Conservation (phyloP, 2,888 invertebrate genomes). For the Apamea anceps region DNA sequence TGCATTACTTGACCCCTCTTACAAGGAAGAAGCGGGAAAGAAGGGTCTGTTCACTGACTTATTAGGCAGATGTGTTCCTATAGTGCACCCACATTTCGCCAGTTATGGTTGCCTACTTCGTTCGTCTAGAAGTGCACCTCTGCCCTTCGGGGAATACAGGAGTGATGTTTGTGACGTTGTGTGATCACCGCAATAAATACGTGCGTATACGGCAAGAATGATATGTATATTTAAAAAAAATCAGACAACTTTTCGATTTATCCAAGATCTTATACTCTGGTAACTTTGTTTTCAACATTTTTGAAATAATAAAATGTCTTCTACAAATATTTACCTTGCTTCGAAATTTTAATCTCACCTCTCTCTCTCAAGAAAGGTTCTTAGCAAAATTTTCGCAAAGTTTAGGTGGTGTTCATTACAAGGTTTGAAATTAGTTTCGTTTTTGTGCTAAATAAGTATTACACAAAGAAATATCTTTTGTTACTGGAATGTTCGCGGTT, state of each 20-base stretch:
- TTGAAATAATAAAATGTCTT: conserved; percentile 9
- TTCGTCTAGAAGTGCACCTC: neutral
- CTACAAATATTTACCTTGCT: conserved; percentile 10
- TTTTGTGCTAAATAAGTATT: conserved; percentile 9
- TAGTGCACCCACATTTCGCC: too few species aligned
- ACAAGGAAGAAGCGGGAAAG: neutral
- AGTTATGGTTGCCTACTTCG: too few species aligned
- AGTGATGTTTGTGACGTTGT: neutral
- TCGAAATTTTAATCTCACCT: conserved; percentile 16
- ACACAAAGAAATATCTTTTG: conserved; percentile 23
- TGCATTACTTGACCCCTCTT: neutral
- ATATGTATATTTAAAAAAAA: neutral
- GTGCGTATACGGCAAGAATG: neutral
- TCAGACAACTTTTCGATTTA: too few species aligned
- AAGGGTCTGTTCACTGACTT: neutral
- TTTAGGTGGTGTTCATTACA: conserved; percentile 17
- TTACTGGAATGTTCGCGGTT: conserved; percentile 16
- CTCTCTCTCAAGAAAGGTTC: conserved; percentile 4
- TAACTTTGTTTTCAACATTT: neutral
- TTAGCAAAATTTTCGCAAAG: conserved; percentile 12
- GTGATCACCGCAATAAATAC: too few species aligned
- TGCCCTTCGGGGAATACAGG: neutral
- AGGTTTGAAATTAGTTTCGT: conserved; percentile 15
- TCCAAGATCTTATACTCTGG: neutral
- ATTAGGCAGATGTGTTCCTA: too few species aligned